Evolutionary conservation across 1,140 invertebrate species (phyloP).

Genomic region (Teleopsis dalmanni): DNA sequence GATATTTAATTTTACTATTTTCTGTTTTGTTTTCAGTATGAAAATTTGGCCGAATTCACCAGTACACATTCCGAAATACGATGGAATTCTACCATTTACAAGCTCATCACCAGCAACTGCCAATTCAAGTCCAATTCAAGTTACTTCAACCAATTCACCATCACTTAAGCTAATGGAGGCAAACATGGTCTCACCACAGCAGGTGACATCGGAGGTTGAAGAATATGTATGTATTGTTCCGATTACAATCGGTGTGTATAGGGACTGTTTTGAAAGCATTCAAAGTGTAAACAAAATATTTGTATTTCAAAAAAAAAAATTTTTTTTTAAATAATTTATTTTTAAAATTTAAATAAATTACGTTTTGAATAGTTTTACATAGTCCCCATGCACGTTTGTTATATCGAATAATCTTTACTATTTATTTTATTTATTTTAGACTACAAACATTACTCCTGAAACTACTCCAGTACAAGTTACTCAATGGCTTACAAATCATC

Average conservation of each 20-base stretch:
- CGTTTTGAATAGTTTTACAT: no score
- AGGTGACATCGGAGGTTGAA: conserved; percentile 35
- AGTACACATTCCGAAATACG: conserved; percentile 43
- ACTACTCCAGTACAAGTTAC: conserved; percentile 63
- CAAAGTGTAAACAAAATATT: no score
- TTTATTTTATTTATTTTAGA: conserved; percentile 16
- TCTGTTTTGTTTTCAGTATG: conserved; percentile 25
- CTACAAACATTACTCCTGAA: conserved; percentile 46
- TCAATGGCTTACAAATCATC: conserved; percentile 70
- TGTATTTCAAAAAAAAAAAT: no score
- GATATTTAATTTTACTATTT: neutral
- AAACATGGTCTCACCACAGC: conserved; percentile 39
- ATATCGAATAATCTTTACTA: no score
- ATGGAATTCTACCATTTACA: conserved; percentile 37
- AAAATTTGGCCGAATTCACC: conserved; percentile 43
- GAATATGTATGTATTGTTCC: conserved; percentile 26
- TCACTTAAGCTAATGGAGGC: conserved; percentile 41
- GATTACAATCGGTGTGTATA: no score
- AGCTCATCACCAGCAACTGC: conserved; percentile 30
- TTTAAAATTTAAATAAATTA: no score
- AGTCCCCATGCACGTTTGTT: no score
- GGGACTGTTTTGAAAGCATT: no score
- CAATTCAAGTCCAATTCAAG: conserved; percentile 39
- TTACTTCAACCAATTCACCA: conserved; percentile 42
- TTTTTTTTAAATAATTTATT: no score